Evolutionary conservation across 2,888 invertebrate species (phyloP), one percentile per base, ranked within the genome.

Genomic region (Tortricodes alternella): DNA sequence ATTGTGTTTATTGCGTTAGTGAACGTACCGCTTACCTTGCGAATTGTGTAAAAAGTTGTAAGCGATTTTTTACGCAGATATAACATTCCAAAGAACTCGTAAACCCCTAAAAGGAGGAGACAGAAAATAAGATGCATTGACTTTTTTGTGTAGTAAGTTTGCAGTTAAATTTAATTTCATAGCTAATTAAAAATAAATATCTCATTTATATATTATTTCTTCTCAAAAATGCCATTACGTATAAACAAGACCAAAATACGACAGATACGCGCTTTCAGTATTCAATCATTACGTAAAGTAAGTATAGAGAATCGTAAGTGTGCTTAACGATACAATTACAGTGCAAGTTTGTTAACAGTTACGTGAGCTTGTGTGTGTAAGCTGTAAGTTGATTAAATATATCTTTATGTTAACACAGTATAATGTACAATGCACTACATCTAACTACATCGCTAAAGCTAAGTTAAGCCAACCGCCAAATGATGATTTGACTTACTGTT

Each of bases 401-500:
- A 48, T 35, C 24, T 27, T 48, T 32, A 53, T 39, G 53, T 53
- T 53, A 71, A 67, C 55, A 61, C 53, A 61, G 60, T 53, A 60
- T 58, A 58, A 56, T 61, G 64, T 63, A 64, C 64, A 46, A 78
- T 70, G 71, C 70, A 70, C 82, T 81, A 84, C 71, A 58, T 58
- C 81, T 67, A 70, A 63, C 76, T 80, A 82, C 82, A 73, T 60
- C 57, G 69, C 80, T 80, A 83, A 71, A 68, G 74, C 60, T 60
- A 88, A 89, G 89, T 89, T 73, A 88, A 89, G 87, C 89, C 82
- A 85, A 74, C 80, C 84, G 83, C 83, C 80, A 86, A 73, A 85
- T 82, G 83, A 82, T 83, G 80, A 81, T 68, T 83, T 80, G 79
- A 90, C 90, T 90, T 90, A 90, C 90, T 90, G 90, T 89, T 90